Percentiles rank a stretch among this genome's conserved stretches.
Evolutionary conservation across 2,888 invertebrate species (phyloP).

Genomic region (Venustoraphidia nigricollis): DNA sequence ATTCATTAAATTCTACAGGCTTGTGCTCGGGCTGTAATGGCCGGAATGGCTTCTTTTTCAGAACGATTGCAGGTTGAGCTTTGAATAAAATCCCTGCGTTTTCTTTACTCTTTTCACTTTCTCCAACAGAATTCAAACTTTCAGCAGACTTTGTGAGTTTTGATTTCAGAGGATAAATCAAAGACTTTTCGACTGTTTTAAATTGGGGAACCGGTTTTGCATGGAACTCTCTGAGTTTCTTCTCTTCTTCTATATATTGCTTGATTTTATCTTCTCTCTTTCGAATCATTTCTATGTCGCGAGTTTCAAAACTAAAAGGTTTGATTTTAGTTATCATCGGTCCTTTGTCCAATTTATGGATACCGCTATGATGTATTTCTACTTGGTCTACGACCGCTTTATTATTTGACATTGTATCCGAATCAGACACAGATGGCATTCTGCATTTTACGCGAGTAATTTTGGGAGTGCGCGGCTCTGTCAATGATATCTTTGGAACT

Average conservation of each 20-base stretch:
- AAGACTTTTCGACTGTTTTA: background rate
- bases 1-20: conserved; percentile 30
- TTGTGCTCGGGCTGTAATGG: conserved; percentile 35
- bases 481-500: background rate
- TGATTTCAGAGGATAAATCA: too few species aligned
- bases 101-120: too few species aligned
- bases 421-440: background rate
- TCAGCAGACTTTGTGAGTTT: too few species aligned
- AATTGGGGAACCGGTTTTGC: conserved; percentile 47
- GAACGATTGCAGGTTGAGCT: conserved; percentile 43
- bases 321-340: conserved; percentile 14
- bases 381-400: background rate
- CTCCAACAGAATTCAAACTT: too few species aligned
- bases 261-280: conserved; percentile 45
- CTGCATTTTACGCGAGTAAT: background rate
- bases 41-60: conserved; percentile 47
- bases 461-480: background rate
- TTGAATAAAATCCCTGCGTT: conserved; percentile 31
- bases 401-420: background rate
- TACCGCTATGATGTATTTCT: conserved; percentile 2
- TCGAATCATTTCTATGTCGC: conserved; percentile 38
- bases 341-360: background rate
- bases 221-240: conserved; percentile 47
- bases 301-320: conserved; percentile 56
- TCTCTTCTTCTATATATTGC: conserved; percentile 39